Evolutionary conservation across 1,140 invertebrate species (phyloP), one percentile per base, ranked within the genome.

Genomic region (Drosophila pruinosa): DNA sequence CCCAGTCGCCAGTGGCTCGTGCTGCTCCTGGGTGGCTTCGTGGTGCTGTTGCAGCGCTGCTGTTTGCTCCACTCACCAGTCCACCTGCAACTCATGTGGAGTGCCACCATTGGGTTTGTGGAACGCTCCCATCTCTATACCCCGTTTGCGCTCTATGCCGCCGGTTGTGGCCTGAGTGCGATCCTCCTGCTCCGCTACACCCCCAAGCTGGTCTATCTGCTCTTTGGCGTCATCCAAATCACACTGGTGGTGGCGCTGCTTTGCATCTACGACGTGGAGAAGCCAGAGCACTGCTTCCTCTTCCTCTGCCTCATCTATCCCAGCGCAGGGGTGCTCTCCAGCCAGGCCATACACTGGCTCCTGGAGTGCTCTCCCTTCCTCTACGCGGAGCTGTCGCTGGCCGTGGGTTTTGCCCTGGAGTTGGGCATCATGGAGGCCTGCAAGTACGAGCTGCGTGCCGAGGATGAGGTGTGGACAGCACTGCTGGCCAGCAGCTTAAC

Each of bases 171-270:
- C 0, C 4, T 90, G 10, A 77, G 85, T 1, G 67, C 77, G 0
- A n/a, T 80, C 8, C 43, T 90, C 0, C 70, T 90, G 41, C 53
- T 83, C 21, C 64, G 89, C 8, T 90, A 90, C 36, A 80, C 75
- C 5, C 78, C 89, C 1, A 90, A 90, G 47, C 5, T 90, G 47
- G 72, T 90, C 0, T 90, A 80, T 19, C 52, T 90, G 10, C 79
- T 90, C n/a, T 83, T 90, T 50, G 89, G 89, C 0, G 28, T 83
- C n/a, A 90, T 90, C 4, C 76, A 90, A 24, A 22, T 90, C 5
- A 90, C 89, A 0, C 19, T 83, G 15, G 39, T 89, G 4, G 73
- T 78, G 36, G 89, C 89, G 0, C 53, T 90, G 26, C 52, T 90
- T 5, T 82, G 83, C 54, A 90, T 90, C 34, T 90, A 89, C 21